Percentiles rank a stretch among this genome's conserved stretches.
Conservation (phyloP, 2,797 vertebrate genomes). For the Coilia nasus region DNA sequence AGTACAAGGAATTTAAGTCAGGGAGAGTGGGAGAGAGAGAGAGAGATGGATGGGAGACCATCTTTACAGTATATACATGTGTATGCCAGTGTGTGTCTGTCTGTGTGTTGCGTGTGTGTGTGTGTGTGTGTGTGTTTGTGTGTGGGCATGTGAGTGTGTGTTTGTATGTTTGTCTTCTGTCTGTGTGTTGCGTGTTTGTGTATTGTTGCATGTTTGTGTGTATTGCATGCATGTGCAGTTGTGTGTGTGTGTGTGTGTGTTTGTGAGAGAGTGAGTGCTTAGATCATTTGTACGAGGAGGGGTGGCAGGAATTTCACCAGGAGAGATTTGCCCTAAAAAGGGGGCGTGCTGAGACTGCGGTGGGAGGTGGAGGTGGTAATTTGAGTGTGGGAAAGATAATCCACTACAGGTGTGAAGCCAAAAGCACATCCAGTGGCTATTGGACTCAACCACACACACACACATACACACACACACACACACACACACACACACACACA, state of each 20-base stretch:
- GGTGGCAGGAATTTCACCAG: background rate
- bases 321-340: background rate
- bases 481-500: background rate
- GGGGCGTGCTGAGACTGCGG: background rate
- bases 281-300: background rate
- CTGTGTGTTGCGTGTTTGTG: too few species aligned
- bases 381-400: conserved; percentile 20
- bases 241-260: background rate
- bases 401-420: conserved; percentile 10
- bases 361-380: conserved; percentile 6
- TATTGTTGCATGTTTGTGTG: background rate
- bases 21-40: background rate
- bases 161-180: too few species aligned
- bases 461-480: background rate
- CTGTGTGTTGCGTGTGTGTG: too few species aligned
- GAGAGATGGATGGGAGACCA: background rate
- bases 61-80: too few species aligned
- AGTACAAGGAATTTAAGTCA: background rate
- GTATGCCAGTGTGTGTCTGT: too few species aligned
- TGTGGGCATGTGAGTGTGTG: too few species aligned
- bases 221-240: background rate
- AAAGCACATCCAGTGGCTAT: conserved; percentile 11
- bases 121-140: too few species aligned
- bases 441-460: background rate
- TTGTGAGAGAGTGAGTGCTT: background rate